These are phyloP conservation scores for Drosophila subobscura DNA, from an alignment of 1,140 invertebrate genomes.

Conservation along the genomic window DNA sequence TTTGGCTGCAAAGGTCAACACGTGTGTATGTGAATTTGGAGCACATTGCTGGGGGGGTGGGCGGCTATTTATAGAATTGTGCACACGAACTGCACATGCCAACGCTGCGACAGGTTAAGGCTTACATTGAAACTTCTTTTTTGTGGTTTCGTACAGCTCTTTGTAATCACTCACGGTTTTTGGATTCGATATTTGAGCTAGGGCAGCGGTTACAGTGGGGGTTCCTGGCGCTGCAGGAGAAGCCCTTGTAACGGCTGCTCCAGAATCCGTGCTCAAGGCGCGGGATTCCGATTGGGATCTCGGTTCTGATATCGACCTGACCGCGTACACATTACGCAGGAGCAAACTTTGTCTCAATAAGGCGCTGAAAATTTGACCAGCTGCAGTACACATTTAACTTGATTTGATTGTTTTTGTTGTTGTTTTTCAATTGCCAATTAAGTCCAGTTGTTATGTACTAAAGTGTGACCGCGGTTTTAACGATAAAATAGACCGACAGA, in stretches of 20 bases:
- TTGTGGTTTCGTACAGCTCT: slow-evolving; percentile 83
- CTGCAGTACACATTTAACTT: slow-evolving; percentile 72
- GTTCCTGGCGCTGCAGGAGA: slow-evolving; percentile 1
- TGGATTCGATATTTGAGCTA: slow-evolving; percentile 28
- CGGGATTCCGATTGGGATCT: slow-evolving; percentile 24
- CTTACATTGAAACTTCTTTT: slow-evolving; percentile 84
- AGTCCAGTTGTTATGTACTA: slow-evolving; percentile 67
- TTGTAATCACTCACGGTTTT: slow-evolving; percentile 78
- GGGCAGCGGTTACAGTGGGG: slow-evolving; percentile 5
- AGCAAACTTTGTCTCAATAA: slow-evolving; percentile 60
- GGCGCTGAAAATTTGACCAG: slow-evolving; percentile 45
- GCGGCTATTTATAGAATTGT: slow-evolving; percentile 41
- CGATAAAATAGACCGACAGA: too few relatives aligned
- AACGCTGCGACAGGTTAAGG: slow-evolving; percentile 53
- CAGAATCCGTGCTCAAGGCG: slow-evolving; percentile 35
- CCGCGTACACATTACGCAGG: slow-evolving; percentile 28
- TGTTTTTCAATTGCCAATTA: slow-evolving; percentile 49
- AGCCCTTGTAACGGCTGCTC: slow-evolving; percentile 56
- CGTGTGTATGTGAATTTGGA: slow-evolving; percentile 26
- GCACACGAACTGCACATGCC: slow-evolving; percentile 31
- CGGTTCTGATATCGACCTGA: slow-evolving; percentile 6
- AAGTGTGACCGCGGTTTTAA: background rate
- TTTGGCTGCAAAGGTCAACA: slow-evolving; percentile 87
- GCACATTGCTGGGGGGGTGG: background rate
- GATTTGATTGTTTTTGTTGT: slow-evolving; percentile 20